phyloP scores from a whole-genome alignment of 37 sponge, comb jelly and placozoan genomes.

The Diacarnus erythraeanus region DNA sequence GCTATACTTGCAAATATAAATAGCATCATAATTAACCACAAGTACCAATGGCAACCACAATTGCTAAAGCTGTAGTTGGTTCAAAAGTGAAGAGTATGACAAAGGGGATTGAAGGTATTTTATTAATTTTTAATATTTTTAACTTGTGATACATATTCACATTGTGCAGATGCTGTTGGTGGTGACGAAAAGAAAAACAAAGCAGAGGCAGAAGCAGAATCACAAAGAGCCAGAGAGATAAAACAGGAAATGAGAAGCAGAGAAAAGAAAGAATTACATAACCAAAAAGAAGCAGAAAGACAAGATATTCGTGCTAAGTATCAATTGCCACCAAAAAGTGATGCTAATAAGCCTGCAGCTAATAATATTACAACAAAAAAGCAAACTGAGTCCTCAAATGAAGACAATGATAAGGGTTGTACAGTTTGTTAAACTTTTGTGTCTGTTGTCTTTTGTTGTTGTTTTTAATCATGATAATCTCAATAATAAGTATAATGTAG shows the following conservation, averaged over 20 bases:
- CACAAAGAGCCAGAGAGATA: not conserved
- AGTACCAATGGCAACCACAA: not conserved
- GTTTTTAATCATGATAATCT: not conserved
- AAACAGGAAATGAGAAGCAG: not conserved
- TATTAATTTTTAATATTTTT: no score
- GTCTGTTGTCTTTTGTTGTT: not conserved
- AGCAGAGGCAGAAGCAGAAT: not conserved
- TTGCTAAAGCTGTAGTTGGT: constrained; percentile 11
- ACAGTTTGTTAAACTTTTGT: not conserved
- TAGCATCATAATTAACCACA: not conserved
- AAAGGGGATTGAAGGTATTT: constrained; percentile 13
- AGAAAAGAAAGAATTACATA: constrained; percentile 3
- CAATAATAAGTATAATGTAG: not conserved
- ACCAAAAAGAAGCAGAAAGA: constrained; percentile 3
- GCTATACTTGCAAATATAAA: not conserved
- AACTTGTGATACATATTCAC: not conserved
- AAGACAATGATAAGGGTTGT: constrained; percentile 11
- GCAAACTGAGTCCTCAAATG: not conserved
- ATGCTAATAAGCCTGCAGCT: not conserved
- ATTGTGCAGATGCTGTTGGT: not conserved
- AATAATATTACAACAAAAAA: not conserved
- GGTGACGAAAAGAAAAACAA: not conserved
- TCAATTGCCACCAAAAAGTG: not conserved
- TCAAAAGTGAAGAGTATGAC: constrained; percentile 21
- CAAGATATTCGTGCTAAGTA: constrained; percentile 21